Percentiles rank a stretch among this genome's conserved stretches.
phyloP scores from a whole-genome alignment of 92 coral and sea anemone species.

The Pocillopora meandrina region DNA sequence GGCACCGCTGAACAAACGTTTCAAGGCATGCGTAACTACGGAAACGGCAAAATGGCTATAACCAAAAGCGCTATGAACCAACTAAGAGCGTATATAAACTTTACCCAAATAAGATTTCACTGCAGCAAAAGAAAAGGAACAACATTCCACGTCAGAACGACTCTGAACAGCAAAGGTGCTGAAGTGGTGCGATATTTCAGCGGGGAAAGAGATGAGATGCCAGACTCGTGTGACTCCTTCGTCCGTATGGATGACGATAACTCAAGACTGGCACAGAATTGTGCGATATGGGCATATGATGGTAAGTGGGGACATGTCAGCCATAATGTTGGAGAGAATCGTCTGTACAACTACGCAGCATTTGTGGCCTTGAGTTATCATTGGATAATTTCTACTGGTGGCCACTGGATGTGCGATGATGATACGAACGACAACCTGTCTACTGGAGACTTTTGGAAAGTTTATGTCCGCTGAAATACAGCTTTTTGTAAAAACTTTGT shows the following conservation, averaged over 20 bases:
- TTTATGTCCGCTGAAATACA: too few relatives aligned
- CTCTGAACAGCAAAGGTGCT: conserved; percentile 15
- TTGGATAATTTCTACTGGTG: not conserved
- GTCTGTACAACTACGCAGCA: conserved; percentile 27
- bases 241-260: conserved; percentile 14
- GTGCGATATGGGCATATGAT: conserved; percentile 29
- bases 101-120: conserved; percentile 25
- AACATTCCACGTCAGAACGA: conserved; percentile 31
- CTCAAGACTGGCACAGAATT: conserved; percentile 25
- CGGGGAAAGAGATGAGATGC: not conserved
- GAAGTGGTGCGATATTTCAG: conserved; percentile 9
- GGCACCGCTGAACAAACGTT: not conserved
- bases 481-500: too few relatives aligned
- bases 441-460: conserved; percentile 10
- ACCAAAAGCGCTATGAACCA: conserved; percentile 6
- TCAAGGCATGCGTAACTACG: conserved; percentile 20
- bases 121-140: conserved; percentile 33
- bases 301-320: conserved; percentile 10
- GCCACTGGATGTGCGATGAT: conserved; percentile 49
- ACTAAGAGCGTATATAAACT: not conserved
- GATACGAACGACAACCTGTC: not conserved
- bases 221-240: too few relatives aligned
- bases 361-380: conserved; percentile 26
- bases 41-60: conserved; percentile 20
- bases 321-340: not conserved